A percentile compares a stretch with the other conserved stretches of the same genome.
Conservation (phyloP, 1,140 invertebrate genomes). For the Ostrea edulis region DNA sequence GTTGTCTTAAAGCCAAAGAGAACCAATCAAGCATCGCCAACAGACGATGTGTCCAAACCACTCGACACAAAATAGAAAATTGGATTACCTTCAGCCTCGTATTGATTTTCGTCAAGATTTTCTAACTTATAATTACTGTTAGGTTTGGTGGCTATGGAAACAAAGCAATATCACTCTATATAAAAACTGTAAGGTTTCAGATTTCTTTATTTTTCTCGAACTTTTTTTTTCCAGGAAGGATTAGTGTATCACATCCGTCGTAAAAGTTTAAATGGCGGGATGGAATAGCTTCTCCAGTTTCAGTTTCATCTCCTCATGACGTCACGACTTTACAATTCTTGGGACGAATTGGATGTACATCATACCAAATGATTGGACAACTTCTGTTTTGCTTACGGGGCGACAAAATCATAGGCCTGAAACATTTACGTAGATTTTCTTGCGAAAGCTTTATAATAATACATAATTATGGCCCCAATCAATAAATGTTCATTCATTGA, state of each 20-base stretch:
- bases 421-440: constrained; percentile 29
- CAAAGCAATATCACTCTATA: constrained; percentile 9
- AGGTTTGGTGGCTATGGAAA: constrained; percentile 21
- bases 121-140: constrained; percentile 38
- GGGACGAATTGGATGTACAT: neutral
- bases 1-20: constrained; percentile 17
- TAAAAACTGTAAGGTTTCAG: neutral
- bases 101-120: constrained; percentile 32
- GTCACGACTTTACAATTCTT: neutral
- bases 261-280: neutral
- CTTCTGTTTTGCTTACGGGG: neutral
- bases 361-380: neutral
- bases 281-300: neutral
- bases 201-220: neutral
- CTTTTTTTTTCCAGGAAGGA: neutral
- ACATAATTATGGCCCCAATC: constrained; percentile 20
- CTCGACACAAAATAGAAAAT: constrained; percentile 39
- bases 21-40: constrained; percentile 28
- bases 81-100: constrained; percentile 18
- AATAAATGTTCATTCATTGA: constrained; percentile 23
- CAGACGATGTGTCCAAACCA: constrained; percentile 34
- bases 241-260: neutral
- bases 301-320: neutral
- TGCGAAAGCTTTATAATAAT: neutral
- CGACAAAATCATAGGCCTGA: neutral